A percentile compares a stretch with the other conserved stretches of the same genome.
Evolutionary conservation across 2,888 invertebrate species (phyloP).

Genomic region (Athalia rosae): DNA sequence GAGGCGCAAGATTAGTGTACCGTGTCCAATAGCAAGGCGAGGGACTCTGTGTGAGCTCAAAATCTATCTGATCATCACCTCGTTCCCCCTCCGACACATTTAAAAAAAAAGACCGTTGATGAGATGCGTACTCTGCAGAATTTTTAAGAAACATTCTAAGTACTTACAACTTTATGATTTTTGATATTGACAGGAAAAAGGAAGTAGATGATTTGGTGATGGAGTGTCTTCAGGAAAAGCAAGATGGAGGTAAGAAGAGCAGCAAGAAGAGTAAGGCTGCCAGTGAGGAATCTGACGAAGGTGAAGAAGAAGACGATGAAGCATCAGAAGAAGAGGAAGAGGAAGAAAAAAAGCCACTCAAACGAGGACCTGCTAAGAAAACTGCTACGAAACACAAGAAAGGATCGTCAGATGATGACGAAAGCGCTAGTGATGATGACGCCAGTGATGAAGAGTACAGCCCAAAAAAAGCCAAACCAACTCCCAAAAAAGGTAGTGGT

Average conservation of each 20-base stretch:
- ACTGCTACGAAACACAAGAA: slow-evolving; percentile 75
- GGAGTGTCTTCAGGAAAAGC: slow-evolving; percentile 79
- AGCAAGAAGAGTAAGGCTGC: slow-evolving; percentile 71
- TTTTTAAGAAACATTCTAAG: neutral
- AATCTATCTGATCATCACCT: slow-evolving; percentile 58
- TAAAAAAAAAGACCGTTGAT: neutral
- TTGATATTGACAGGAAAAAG: slow-evolving; percentile 79
- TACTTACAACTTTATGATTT: neutral
- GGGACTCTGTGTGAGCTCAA: slow-evolving; percentile 69
- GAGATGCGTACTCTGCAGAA: neutral
- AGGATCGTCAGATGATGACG: slow-evolving; percentile 75
- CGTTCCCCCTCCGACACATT: slow-evolving; percentile 71
- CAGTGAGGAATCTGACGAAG: slow-evolving; percentile 73
- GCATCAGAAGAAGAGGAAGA: slow-evolving; percentile 74
- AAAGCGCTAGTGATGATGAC: slow-evolving; percentile 75
- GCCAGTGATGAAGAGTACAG: slow-evolving; percentile 79
- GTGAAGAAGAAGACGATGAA: slow-evolving; percentile 74
- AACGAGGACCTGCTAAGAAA: slow-evolving; percentile 76
- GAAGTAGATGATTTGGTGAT: slow-evolving; percentile 92
- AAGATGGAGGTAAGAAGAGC: slow-evolving; percentile 72
- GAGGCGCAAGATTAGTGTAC: neutral
- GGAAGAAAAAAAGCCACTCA: slow-evolving; percentile 77
- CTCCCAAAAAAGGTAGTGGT: slow-evolving; percentile 75
- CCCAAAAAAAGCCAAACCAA: slow-evolving; percentile 76
- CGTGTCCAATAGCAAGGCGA: slow-evolving; percentile 66